Base-by-base conservation (phyloP, 2,797 vertebrate genomes). In the Luscinia megarhynchos region DNA sequence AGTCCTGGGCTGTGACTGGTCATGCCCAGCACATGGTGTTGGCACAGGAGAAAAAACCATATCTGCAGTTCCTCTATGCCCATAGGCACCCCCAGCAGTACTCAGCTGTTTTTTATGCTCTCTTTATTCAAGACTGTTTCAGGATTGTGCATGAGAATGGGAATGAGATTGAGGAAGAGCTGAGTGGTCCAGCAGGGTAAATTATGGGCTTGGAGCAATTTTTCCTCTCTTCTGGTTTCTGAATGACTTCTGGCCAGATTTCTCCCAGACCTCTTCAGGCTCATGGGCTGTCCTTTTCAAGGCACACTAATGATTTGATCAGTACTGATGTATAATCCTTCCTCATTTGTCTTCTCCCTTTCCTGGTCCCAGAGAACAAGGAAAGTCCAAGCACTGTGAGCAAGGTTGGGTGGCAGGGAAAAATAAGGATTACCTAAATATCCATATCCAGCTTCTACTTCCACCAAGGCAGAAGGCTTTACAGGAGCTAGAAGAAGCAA, bases 171-270 rank as follows among this genome's bases (percentile, higher is more conserved):
- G 72, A 84, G 24, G 55, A 84, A 73, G 3, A 46, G 8, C 22
- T 76, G 15, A 68, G 18, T 40, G 30, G 12, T 51, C 55, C 26
- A 50, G 10, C 15, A 70, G 18, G 6, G 1, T 53, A 36, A 24
- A 1, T 46, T 63, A 26, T 2, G 8, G 15, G 1, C 10, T 70
- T 62, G 36, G 29, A 82, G 5, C 0, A 80, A 8, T 26, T 63
- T 41, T 8, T 53, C 5, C 23, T 59, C 29, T 74, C 6, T 50
- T 19, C 15, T 63, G 2, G 2, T 77, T 86, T 85, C 34, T 84
- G 16, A 50, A 63, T 53, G 5, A 23, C 10, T 63, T 80, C 53
- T 88, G 38, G 3, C 1, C 10, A 36, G 24, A 57, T 73, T 90
- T 85, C 29, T 41, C 9, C 8, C 24, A 45, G 6, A 66, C 0